phyloP scores from a whole-genome alignment of 2,888 invertebrate species.

The Deilephila elpenor region DNA sequence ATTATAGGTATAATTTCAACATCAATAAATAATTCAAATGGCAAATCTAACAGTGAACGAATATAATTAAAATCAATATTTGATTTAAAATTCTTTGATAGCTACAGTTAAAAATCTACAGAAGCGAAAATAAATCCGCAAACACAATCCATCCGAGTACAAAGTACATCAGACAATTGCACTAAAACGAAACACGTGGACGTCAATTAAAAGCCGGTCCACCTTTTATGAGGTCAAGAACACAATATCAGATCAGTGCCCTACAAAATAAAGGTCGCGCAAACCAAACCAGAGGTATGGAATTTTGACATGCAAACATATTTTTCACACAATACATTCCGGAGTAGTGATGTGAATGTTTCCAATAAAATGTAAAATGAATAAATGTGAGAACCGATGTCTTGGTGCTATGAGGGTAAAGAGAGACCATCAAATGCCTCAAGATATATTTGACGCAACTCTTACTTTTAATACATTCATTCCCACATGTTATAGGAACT shows the following conservation, averaged over 20 bases:
- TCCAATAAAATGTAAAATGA: too few relatives aligned
- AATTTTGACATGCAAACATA: constrained; percentile 3
- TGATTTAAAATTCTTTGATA: not conserved
- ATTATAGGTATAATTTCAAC: too few relatives aligned
- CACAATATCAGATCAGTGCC: not conserved
- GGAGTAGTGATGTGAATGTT: too few relatives aligned
- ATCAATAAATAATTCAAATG: too few relatives aligned
- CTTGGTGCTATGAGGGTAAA: too few relatives aligned
- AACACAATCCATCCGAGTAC: not conserved
- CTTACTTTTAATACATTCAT: too few relatives aligned
- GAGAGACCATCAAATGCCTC: too few relatives aligned
- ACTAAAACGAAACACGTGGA: constrained; percentile 12
- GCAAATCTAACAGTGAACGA: too few relatives aligned
- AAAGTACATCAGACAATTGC: constrained; percentile 7
- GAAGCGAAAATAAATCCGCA: not conserved
- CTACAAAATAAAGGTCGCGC: not conserved
- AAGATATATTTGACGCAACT: too few relatives aligned
- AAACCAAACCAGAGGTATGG: too few relatives aligned
- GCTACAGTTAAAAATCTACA: not conserved
- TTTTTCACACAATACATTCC: constrained; percentile 9
- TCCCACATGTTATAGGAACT: too few relatives aligned
- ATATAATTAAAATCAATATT: not conserved
- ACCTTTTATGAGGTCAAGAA: constrained; percentile 16
- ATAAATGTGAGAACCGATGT: too few relatives aligned
- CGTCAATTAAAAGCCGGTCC: constrained; percentile 11